Percentiles rank a stretch among this genome's conserved stretches.
These are phyloP conservation scores for Pelvicachromis taeniatus DNA, from an alignment of 2,113 vertebrate genomes.

Conservation along the genomic window DNA sequence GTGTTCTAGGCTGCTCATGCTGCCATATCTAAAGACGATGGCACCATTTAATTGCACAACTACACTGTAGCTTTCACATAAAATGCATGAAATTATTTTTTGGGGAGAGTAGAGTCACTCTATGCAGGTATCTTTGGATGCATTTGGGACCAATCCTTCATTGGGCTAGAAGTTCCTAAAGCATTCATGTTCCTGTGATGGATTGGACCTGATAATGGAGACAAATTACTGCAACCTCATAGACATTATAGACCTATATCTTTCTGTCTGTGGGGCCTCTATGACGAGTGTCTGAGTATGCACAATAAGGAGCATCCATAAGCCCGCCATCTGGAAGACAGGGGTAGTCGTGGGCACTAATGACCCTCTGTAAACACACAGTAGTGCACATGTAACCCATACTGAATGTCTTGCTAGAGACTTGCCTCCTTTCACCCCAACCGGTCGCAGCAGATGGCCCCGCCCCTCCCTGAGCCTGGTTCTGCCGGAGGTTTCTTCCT, in stretches of 20 bases:
- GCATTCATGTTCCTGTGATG: neutral
- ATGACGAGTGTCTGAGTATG: neutral
- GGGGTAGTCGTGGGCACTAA: constrained; percentile 25
- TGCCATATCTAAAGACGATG: neutral
- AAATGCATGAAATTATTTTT: neutral
- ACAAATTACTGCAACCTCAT: neutral
- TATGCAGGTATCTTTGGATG: neutral
- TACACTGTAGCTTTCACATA: neutral
- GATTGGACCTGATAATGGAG: neutral
- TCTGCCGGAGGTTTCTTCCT: too few species aligned
- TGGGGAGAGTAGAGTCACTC: neutral
- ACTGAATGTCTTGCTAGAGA: constrained; percentile 29
- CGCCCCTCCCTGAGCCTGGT: too few species aligned
- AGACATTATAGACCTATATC: neutral
- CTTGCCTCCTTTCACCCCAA: neutral
- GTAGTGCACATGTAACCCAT: constrained; percentile 49
- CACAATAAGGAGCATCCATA: constrained; percentile 32
- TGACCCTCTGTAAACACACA: constrained; percentile 59
- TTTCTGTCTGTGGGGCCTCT: neutral
- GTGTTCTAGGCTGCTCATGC: neutral
- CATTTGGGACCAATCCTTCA: neutral
- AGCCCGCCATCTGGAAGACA: constrained; percentile 46
- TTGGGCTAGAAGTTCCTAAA: neutral
- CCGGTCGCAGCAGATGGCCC: too few species aligned
- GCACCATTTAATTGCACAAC: neutral